Base-by-base conservation (phyloP, 1,140 invertebrate genomes). In the Caerostris extrusa region DNA sequence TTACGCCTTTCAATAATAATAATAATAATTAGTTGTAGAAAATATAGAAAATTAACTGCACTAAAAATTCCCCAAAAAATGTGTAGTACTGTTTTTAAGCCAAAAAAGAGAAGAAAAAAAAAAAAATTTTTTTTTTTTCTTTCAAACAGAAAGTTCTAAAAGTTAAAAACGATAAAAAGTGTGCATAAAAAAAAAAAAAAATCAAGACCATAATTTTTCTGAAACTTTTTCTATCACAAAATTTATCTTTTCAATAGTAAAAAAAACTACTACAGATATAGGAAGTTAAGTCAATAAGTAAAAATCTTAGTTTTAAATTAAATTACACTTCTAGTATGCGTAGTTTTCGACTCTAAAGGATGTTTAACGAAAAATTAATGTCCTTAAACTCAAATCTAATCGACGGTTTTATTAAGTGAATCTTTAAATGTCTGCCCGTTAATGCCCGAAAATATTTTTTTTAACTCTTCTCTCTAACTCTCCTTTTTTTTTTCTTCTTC, bases 301-400 rank as follows among this genome's bases (percentile, higher is more conserved):
- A 14, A 17, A 50, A 5, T 69, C 53, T 7, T 55, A 19, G 14
- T 3, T 10, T 71, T 5, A 14, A 90, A 90, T 90, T 90, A 53
- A 71, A 69, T 90, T 90, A 90, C 34, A 71, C 7, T 57, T 57
- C 53, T 17, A 50, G 50, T 6, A 55, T 90, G 55, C n/a, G 64
- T 71, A 50, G 57, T 56, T 61, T 12, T 34, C 19, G 56, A 61
- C 5, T 61, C 19, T 12, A 53, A 87, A 61, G 3, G 58, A 87
- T 87, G 34, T 87, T 87, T 87, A 58, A 34, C 5, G 85, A 87
- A 87, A 87, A 87, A 87, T 50, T 87, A 87, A 64, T 64, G 60
- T n/a, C 56, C 4, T 3, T 3, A 19, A 57, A 87, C 10, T 61
- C 12, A 14, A 64, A 64, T 55, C 60, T 64, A 17, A 87, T 87